phyloP scores from a whole-genome alignment of 2,888 invertebrate genomes.

The Crossocerus cetratus region DNA sequence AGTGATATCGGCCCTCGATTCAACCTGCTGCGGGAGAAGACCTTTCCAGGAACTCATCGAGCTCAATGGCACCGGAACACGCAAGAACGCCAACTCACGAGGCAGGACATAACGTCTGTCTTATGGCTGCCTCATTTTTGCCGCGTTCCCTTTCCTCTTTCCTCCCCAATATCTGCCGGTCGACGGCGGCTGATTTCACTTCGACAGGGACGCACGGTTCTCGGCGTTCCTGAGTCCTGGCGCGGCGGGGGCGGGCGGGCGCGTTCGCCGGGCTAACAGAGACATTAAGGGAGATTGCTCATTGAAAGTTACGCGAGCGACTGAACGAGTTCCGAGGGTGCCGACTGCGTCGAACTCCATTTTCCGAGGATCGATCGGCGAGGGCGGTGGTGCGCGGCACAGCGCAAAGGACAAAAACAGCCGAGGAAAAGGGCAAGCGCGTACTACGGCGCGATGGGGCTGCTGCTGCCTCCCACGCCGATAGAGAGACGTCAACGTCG shows the following conservation, averaged over 20 bases:
- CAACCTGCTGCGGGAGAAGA: constrained; percentile 29
- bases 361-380: constrained; percentile 42
- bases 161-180: no score
- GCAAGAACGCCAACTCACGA: constrained; percentile 54
- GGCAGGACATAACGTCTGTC: constrained; percentile 29
- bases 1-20: constrained; percentile 2
- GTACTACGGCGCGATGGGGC: no score
- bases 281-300: constrained; percentile 59
- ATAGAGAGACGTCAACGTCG: constrained; percentile 28
- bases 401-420: constrained; percentile 19
- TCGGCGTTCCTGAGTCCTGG: constrained; percentile 23
- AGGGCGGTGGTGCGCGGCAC: constrained; percentile 8
- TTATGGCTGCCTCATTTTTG: constrained; percentile 49
- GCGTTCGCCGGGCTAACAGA: constrained; percentile 33
- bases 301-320: constrained; percentile 49
- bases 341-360: constrained; percentile 31
- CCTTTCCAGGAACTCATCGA: constrained; percentile 63
- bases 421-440: constrained; percentile 11
- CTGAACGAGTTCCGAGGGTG: not conserved
- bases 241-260: constrained; percentile 1
- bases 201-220: constrained; percentile 28
- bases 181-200: not conserved
- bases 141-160: not conserved
- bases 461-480: constrained; percentile 8
- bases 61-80: constrained; percentile 62